Conservation (phyloP, 2,797 vertebrate genomes). For the Aplochiton taeniatus region DNA sequence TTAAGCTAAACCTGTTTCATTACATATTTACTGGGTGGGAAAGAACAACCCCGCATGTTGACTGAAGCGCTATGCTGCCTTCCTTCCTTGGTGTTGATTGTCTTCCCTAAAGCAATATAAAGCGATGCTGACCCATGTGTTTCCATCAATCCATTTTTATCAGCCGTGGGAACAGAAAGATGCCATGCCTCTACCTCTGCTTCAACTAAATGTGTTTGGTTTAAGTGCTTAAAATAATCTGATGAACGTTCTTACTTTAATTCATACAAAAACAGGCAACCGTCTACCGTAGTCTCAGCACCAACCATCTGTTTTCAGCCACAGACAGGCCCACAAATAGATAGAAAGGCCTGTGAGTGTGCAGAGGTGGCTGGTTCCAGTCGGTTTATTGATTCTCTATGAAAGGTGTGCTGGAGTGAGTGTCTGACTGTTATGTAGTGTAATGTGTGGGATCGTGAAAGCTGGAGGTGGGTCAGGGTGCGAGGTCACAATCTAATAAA, state of each 20-base stretch:
- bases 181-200: background rate
- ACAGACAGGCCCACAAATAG: background rate
- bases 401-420: background rate
- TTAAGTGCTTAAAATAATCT: background rate
- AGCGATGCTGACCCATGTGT: background rate
- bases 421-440: background rate
- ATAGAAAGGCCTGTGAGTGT: background rate
- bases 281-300: background rate
- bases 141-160: conserved; percentile 6
- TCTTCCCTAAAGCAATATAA: conserved; percentile 1
- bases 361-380: background rate
- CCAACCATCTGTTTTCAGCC: background rate
- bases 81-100: background rate
- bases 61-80: background rate
- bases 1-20: background rate
- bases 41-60: background rate
- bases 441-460: background rate
- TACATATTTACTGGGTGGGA: background rate
- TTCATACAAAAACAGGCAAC: background rate
- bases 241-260: background rate
- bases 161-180: background rate
- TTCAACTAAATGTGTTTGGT: background rate
- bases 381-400: conserved; percentile 4
- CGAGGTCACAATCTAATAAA: background rate
- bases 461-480: background rate